Evolutionary conservation across 2,888 invertebrate genomes (phyloP).

Genomic region (Eupithecia pulchellata): DNA sequence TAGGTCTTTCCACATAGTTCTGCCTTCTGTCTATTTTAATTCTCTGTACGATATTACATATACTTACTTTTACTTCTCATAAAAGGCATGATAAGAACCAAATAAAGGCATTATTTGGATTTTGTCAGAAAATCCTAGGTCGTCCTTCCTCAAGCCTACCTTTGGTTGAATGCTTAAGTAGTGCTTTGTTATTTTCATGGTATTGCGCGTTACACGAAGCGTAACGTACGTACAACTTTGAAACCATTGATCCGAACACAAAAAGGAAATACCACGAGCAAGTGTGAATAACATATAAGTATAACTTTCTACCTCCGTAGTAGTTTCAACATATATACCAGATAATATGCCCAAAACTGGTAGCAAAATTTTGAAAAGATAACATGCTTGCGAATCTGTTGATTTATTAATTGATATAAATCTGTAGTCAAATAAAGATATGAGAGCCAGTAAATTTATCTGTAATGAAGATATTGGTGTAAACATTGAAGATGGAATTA

Average conservation of each 20-base stretch:
- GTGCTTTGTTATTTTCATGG: neutral
- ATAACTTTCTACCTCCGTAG: constrained; percentile 12
- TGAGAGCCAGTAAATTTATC: constrained; percentile 35
- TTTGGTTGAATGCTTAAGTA: neutral
- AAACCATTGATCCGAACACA: constrained; percentile 25
- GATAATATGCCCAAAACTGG: neutral
- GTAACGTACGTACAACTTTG: neutral
- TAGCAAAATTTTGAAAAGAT: constrained; percentile 8
- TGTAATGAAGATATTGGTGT: constrained; percentile 33
- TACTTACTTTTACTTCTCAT: neutral
- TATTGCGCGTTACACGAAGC: neutral
- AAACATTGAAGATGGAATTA: constrained; percentile 27
- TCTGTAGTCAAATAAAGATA: constrained; percentile 42
- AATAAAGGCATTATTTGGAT: neutral
- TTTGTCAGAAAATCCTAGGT: neutral
- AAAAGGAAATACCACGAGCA: constrained; percentile 20
- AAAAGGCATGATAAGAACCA: too few relatives aligned
- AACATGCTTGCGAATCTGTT: constrained; percentile 6
- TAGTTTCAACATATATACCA: neutral
- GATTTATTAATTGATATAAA: neutral
- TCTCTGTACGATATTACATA: neutral
- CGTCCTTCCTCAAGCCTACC: neutral
- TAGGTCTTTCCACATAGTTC: neutral
- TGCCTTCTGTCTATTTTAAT: neutral
- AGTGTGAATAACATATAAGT: constrained; percentile 23